A percentile compares a stretch with the other conserved stretches of the same genome.
Evolutionary conservation across 1,140 invertebrate genomes (phyloP).

Genomic region (Camponotus pennsylvanicus): DNA sequence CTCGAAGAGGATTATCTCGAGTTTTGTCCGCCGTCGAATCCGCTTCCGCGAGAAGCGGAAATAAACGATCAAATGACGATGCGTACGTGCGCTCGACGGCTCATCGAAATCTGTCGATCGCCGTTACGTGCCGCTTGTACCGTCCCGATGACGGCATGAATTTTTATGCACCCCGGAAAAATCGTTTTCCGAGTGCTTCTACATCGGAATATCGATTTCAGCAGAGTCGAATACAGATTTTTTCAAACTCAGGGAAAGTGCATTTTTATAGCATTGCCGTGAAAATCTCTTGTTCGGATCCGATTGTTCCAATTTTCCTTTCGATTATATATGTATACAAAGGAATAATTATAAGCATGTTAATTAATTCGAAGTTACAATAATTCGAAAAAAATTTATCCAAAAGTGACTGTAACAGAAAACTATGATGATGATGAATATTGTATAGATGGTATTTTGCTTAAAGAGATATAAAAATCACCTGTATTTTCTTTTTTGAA

Average conservation of each 20-base stretch:
- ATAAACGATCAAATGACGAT: conserved; percentile 52
- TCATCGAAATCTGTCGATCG: conserved; percentile 54
- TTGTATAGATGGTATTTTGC: too few relatives aligned
- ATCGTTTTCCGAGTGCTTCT: conserved; percentile 49
- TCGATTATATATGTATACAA: background rate
- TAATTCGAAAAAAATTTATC: too few relatives aligned
- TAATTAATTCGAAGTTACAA: too few relatives aligned
- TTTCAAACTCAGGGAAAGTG: conserved; percentile 23
- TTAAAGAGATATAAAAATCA: too few relatives aligned
- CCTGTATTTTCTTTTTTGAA: too few relatives aligned
- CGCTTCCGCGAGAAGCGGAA: conserved; percentile 65
- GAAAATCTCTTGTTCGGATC: conserved; percentile 2
- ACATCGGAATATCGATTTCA: conserved; percentile 58
- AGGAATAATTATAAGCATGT: background rate
- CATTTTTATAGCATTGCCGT: conserved; percentile 10
- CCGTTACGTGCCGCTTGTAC: conserved; percentile 56
- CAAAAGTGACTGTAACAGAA: too few relatives aligned
- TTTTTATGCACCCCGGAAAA: conserved; percentile 52
- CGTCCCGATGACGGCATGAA: conserved; percentile 52
- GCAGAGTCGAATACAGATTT: conserved; percentile 19
- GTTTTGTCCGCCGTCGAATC: conserved; percentile 61
- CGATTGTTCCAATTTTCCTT: background rate
- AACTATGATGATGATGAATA: too few relatives aligned
- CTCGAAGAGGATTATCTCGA: conserved; percentile 47
- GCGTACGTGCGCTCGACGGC: conserved; percentile 44